A percentile compares a stretch with the other conserved stretches of the same genome.
Evolutionary conservation across 2,113 vertebrate genomes (phyloP).

Genomic region (Ondatra zibethicus): DNA sequence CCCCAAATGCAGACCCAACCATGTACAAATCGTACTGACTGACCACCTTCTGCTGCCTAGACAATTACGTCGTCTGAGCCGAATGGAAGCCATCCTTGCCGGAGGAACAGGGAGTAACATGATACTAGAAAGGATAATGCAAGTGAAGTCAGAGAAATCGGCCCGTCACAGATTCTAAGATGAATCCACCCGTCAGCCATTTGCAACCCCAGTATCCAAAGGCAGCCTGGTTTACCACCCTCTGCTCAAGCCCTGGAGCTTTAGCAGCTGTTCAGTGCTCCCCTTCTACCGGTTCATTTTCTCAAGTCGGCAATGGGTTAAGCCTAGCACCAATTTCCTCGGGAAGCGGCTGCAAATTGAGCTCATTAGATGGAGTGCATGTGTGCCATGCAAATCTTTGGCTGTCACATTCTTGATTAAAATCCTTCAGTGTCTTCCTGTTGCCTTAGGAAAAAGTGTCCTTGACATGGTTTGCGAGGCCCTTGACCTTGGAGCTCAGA

Average conservation of each 20-base stretch:
- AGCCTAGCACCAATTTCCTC: slow-evolving; percentile 13
- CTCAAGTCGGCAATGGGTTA: neutral
- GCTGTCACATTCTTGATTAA: neutral
- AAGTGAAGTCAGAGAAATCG: neutral
- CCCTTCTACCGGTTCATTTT: neutral
- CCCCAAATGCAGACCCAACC: neutral
- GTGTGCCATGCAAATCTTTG: neutral
- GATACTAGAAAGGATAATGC: neutral
- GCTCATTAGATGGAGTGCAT: neutral
- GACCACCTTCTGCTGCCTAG: neutral
- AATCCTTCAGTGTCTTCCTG: neutral
- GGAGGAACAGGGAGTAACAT: neutral
- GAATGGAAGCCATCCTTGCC: neutral
- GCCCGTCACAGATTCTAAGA: neutral
- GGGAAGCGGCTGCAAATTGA: neutral
- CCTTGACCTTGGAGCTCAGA: fast-evolving
- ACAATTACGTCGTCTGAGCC: neutral
- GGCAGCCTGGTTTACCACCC: neutral
- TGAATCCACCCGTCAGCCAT: neutral
- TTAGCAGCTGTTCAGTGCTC: fast-evolving
- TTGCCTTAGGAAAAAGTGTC: neutral
- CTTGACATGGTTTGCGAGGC: neutral
- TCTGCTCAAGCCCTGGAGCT: fast-evolving
- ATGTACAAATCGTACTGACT: neutral
- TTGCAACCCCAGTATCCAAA: neutral